Percentiles rank a stretch among this genome's conserved stretches.
Conservation (phyloP, 2,888 invertebrate genomes). For the Oscheius sp. region DNA sequence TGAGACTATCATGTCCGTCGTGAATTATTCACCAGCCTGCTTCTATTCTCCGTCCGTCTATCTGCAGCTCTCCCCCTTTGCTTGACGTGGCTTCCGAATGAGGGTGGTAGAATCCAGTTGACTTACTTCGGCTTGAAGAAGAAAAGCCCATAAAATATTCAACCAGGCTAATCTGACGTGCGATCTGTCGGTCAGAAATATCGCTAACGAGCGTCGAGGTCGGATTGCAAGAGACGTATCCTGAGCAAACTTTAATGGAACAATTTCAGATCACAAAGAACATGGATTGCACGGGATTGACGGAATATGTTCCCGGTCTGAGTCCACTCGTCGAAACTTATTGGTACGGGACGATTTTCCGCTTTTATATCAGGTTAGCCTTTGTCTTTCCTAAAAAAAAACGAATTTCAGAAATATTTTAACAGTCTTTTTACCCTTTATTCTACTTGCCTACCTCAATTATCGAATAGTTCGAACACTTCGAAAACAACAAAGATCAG, state of each 20-base stretch:
- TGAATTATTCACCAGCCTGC: too few relatives aligned
- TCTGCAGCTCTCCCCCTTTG: neutral
- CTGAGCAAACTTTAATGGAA: conserved; percentile 2
- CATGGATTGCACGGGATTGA: conserved; percentile 62
- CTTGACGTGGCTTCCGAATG: neutral
- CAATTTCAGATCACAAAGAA: conserved; percentile 59
- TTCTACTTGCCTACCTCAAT: conserved; percentile 64
- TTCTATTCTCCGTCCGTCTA: too few relatives aligned
- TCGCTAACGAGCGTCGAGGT: conserved; percentile 21
- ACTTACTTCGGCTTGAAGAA: neutral
- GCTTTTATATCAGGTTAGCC: conserved; percentile 50
- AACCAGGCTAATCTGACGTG: conserved; percentile 14
- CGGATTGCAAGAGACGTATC: neutral
- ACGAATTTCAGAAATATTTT: conserved; percentile 57
- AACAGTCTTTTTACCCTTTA: conserved; percentile 70
- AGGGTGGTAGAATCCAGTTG: neutral
- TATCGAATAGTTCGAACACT: conserved; percentile 62
- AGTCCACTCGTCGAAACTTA: conserved; percentile 58
- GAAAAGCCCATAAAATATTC: neutral
- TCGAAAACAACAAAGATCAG: conserved; percentile 65
- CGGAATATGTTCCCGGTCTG: conserved; percentile 61
- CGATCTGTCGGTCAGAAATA: conserved; percentile 17
- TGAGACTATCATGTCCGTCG: too few relatives aligned
- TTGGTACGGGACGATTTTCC: conserved; percentile 67
- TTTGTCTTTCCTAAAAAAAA: neutral